phyloP scores from a whole-genome alignment of 2,113 vertebrate species.

The Casuarius casuarius region DNA sequence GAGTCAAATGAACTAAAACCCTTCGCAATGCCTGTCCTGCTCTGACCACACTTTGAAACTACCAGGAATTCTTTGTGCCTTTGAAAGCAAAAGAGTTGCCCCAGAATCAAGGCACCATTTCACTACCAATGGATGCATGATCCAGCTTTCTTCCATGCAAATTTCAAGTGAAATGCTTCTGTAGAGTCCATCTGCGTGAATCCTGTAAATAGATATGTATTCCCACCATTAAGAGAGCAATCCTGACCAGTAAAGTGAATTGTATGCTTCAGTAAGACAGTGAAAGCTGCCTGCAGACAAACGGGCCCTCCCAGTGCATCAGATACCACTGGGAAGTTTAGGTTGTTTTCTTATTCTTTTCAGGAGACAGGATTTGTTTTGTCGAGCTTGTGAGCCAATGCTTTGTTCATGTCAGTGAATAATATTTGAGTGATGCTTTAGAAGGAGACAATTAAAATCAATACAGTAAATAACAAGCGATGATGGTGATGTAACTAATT shows the following conservation, averaged over 20 bases:
- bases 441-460: constrained; percentile 39
- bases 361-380: neutral
- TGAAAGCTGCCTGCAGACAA: neutral
- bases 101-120: neutral
- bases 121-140: neutral
- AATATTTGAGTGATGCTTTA: constrained; percentile 26
- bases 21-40: neutral
- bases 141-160: neutral
- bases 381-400: neutral
- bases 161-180: neutral
- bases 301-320: neutral
- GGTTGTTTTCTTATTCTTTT: neutral
- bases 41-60: neutral
- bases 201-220: neutral
- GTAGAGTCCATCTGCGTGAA: neutral
- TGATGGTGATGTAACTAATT: constrained; percentile 28
- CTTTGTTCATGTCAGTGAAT: neutral
- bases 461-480: constrained; percentile 7
- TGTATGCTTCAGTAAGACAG: neutral
- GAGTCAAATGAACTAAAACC: neutral
- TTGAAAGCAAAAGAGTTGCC: neutral
- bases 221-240: neutral
- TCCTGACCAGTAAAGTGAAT: neutral
- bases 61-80: neutral
- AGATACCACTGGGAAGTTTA: neutral